Conservation (phyloP, 2,888 invertebrate species). For the Zygaena filipendulae region DNA sequence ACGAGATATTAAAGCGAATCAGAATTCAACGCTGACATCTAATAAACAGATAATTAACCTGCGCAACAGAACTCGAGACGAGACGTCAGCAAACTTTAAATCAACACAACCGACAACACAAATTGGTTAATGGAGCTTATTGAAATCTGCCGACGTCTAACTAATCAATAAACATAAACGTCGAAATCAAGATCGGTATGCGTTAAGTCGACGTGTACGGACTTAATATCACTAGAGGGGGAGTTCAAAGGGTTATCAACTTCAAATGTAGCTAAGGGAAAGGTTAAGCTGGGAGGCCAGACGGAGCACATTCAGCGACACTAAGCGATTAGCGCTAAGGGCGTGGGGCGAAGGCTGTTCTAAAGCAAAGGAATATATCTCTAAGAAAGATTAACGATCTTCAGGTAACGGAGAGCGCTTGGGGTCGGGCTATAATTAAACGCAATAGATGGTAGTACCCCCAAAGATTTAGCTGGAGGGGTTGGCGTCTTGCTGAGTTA, state of each 20-base stretch:
- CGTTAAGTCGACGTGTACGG: conserved; percentile 33
- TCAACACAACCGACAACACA: conserved; percentile 39
- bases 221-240: conserved; percentile 41
- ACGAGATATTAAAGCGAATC: no score
- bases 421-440: conserved; percentile 64
- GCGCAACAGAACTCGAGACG: no score
- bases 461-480: conserved; percentile 57
- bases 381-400: conserved; percentile 68
- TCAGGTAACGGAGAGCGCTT: conserved; percentile 52
- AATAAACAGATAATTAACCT: no score
- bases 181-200: conserved; percentile 45
- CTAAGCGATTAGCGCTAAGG: conserved; percentile 51
- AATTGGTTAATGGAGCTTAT: conserved; percentile 62
- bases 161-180: conserved; percentile 64
- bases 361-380: conserved; percentile 54
- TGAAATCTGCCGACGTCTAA: conserved; percentile 43
- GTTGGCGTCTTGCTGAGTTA: conserved; percentile 62
- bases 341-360: conserved; percentile 37
- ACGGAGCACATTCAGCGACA: conserved; percentile 32
- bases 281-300: conserved; percentile 31
- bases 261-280: conserved; percentile 27
- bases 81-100: conserved; percentile 43
- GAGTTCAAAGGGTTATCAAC: conserved; percentile 55
- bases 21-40: no score
- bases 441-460: conserved; percentile 62